phyloP scores from a whole-genome alignment of 1,140 invertebrate species.

The Sminthurides bifidus region DNA sequence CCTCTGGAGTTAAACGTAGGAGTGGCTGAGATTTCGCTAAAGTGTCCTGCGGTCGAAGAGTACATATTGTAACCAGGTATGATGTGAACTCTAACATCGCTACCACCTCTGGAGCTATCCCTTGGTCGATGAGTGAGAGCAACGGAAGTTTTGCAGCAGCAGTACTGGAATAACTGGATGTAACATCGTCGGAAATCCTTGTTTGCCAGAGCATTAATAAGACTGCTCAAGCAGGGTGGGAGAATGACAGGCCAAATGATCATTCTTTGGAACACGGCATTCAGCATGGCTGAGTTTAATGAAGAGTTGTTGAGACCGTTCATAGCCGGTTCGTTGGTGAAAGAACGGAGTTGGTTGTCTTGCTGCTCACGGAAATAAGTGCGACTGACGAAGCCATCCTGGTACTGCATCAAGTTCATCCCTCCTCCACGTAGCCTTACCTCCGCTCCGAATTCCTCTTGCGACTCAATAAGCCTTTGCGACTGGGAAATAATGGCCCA shows the following conservation, averaged over 20 bases:
- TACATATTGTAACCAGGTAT: conserved; percentile 61
- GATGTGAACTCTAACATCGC: conserved; percentile 62
- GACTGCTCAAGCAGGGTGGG: conserved; percentile 27
- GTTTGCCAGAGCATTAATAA: conserved; percentile 28
- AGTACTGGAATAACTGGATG: conserved; percentile 65
- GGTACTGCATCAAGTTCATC: neutral
- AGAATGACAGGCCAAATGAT: conserved; percentile 29
- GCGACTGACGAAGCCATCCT: neutral
- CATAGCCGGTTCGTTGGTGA: neutral
- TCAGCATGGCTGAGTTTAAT: neutral
- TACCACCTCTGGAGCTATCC: conserved; percentile 39
- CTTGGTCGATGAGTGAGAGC: conserved; percentile 52
- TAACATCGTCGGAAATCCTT: conserved; percentile 47
- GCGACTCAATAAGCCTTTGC: conserved; percentile 4
- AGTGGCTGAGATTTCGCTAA: conserved; percentile 27
- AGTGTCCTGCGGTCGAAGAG: conserved; percentile 49
- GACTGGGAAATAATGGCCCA: conserved; percentile 17
- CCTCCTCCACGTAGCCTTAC: neutral
- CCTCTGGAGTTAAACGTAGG: conserved; percentile 23
- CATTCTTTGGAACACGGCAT: conserved; percentile 18
- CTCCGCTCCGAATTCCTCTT: neutral
- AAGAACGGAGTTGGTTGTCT: conserved; percentile 1
- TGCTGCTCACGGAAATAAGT: neutral
- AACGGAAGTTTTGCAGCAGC: conserved; percentile 67
- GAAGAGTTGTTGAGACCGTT: neutral